phyloP scores from a whole-genome alignment of 2,797 vertebrate species.

The Scleropages formosus region DNA sequence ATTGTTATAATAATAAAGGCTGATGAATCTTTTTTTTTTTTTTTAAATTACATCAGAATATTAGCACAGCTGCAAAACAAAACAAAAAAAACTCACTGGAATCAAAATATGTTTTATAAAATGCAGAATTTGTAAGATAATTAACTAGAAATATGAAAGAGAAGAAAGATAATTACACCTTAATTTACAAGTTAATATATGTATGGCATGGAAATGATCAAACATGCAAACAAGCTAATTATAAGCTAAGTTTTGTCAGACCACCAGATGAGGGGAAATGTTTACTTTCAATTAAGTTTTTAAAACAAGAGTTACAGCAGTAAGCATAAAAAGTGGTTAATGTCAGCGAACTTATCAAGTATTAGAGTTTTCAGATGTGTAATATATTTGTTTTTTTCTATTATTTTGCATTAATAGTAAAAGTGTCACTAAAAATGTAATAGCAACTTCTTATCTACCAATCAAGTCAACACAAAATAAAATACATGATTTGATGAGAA shows the following conservation, averaged over 20 bases:
- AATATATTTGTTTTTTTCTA: slow-evolving; percentile 54
- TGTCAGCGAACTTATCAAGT: not conserved
- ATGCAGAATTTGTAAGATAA: slow-evolving; percentile 23
- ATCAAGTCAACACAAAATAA: not conserved
- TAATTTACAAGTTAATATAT: slow-evolving; percentile 28
- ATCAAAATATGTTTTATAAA: slow-evolving; percentile 18
- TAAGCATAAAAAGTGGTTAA: slow-evolving; percentile 32
- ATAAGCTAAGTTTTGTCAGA: slow-evolving; percentile 26
- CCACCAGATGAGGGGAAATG: slow-evolving; percentile 30
- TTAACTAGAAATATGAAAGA: slow-evolving; percentile 26
- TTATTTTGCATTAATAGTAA: slow-evolving; percentile 34
- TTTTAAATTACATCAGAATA: slow-evolving; percentile 25
- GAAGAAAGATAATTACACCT: slow-evolving; percentile 10
- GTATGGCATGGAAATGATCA: slow-evolving; percentile 15
- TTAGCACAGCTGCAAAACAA: slow-evolving; percentile 21
- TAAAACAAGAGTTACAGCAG: slow-evolving; percentile 30
- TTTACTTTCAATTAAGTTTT: slow-evolving; percentile 8
- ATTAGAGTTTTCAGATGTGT: slow-evolving; percentile 31
- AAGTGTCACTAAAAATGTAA: not conserved
- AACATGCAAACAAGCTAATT: slow-evolving; percentile 27
- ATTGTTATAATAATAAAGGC: slow-evolving; percentile 16
- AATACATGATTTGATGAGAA: not conserved
- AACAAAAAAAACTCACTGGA: not conserved
- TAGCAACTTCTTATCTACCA: not conserved
- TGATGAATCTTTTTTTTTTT: slow-evolving; percentile 18